These are phyloP conservation scores for Strongylocentrotus purpuratus DNA, from an alignment of 35 echinoderm and acorn worm species.

Conservation along the genomic window DNA sequence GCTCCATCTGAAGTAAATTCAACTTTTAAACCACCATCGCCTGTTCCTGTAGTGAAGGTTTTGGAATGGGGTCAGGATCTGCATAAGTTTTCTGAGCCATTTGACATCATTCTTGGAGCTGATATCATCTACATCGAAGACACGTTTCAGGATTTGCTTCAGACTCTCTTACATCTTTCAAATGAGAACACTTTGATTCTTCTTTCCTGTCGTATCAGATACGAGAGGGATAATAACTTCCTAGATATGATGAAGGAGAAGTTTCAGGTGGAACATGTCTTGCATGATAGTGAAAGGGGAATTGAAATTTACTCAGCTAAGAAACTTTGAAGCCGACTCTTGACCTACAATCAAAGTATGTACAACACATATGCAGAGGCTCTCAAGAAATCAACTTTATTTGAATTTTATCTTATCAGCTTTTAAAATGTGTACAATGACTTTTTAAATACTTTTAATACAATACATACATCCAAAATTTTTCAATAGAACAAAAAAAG, in stretches of 20 bases:
- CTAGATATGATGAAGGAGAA: constrained; percentile 68
- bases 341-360: too few species aligned
- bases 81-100: constrained; percentile 56
- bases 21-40: not conserved
- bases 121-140: constrained; percentile 95
- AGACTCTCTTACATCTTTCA: constrained; percentile 72
- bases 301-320: constrained; percentile 77
- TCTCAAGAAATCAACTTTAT: too few species aligned
- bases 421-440: too few species aligned
- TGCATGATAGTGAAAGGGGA: constrained; percentile 62
- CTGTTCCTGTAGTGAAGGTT: constrained; percentile 45
- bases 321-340: not conserved
- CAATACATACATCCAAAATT: too few species aligned
- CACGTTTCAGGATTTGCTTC: constrained; percentile 72
- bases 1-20: not conserved
- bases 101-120: constrained; percentile 91
- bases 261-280: constrained; percentile 65
- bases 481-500: too few species aligned
- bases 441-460: too few species aligned
- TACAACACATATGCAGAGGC: too few species aligned
- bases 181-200: constrained; percentile 52
- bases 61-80: constrained; percentile 85
- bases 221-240: constrained; percentile 77
- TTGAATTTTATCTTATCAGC: too few species aligned
- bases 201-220: constrained; percentile 87